Base-by-base conservation (phyloP, 2,888 invertebrate species). In the Chrysina gloriosa region DNA sequence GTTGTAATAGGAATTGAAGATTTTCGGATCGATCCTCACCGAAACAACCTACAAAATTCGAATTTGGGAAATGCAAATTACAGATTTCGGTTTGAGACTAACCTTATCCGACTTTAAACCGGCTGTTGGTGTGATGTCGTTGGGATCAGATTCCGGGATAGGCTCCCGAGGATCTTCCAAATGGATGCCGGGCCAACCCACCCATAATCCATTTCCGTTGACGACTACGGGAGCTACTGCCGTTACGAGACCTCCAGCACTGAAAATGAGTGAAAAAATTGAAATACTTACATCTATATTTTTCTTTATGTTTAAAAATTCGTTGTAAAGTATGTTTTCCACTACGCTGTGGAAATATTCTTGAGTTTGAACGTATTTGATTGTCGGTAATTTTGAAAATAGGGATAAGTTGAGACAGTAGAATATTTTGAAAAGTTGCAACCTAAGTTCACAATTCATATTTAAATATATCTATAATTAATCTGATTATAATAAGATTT, bases 211-310 rank as follows among this genome's bases (percentile, higher is more conserved):
- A 74, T 88, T 88, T 61, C 94, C 90, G 71, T 91, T 90, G 72
- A 95, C 92, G 3, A 95, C 95, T 6, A 95, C 94, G 0, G 95
- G 95, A 21, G 95, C 95, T 5, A 96, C 95, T 0, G 95, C 95
- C 4, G 95, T 96, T 16, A 95, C 95, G 74, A 96, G 85, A 65
- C 95, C 95, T 68, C 95, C 95, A 80, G 95, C 95, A 82, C 95
- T 95, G 81, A 36, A 84, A 83, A 45, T 27, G 6, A 16, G 7
- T 16, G 14, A 2, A 7, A 42, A 42, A n/a, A 5, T n/a, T n/a
- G n/a, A n/a, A n/a, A n/a, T n/a, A n/a, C n/a, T n/a, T n/a, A n/a
- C n/a, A n/a, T n/a, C n/a, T n/a, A n/a, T n/a, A n/a, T n/a, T n/a
- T n/a, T n/a, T n/a, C n/a, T n/a, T n/a, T n/a, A n/a, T n/a, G n/a